Evolutionary conservation across 1,140 invertebrate species (phyloP).

Genomic region (Acyrthosiphon pisum): DNA sequence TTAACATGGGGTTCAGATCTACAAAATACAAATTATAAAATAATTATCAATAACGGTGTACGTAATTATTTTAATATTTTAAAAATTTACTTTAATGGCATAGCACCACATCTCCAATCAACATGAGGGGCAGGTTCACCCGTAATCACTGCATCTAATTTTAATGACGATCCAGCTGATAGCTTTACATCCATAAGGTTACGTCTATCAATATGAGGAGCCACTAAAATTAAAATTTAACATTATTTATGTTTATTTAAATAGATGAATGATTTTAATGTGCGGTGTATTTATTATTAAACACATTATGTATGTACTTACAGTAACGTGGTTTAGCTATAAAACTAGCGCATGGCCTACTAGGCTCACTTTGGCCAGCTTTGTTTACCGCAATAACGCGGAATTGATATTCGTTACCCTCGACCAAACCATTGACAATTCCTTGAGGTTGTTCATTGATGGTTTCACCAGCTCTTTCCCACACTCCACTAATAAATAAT

Average conservation of each 20-base stretch:
- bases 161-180: conserved; percentile 90
- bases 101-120: conserved; percentile 82
- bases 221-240: conserved; percentile 68
- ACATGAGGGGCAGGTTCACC: conserved; percentile 91
- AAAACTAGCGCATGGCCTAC: conserved; percentile 86
- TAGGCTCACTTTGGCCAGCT: conserved; percentile 88
- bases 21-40: conserved; percentile 26
- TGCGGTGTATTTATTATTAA: background rate
- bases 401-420: conserved; percentile 98
- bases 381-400: conserved; percentile 96
- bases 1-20: conserved; percentile 59
- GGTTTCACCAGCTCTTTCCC: conserved; percentile 89
- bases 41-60: background rate
- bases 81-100: conserved; percentile 63
- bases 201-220: conserved; percentile 93
- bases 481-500: conserved; percentile 72
- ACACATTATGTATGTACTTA: conserved; percentile 64
- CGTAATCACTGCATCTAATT: conserved; percentile 88
- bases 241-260: background rate
- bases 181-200: conserved; percentile 87
- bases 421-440: conserved; percentile 85
- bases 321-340: conserved; percentile 88
- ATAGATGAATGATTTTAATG: background rate
- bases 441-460: conserved; percentile 75
- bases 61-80: background rate